Evolutionary conservation across 2,113 vertebrate genomes (phyloP).

Genomic region (Oreochromis spilurus): DNA sequence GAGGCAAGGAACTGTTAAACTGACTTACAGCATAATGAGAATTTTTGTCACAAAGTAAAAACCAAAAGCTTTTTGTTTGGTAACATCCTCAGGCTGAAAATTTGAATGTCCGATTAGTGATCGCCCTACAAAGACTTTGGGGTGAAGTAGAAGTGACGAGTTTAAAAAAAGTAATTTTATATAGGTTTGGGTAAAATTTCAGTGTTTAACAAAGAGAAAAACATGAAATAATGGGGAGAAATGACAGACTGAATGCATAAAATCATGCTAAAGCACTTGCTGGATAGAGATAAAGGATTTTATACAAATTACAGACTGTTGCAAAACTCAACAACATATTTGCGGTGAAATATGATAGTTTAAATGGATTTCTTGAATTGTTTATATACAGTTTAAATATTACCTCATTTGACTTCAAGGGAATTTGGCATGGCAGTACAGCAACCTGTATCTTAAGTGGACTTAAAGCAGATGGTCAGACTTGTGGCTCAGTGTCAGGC

Average conservation of each 20-base stretch:
- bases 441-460: constrained; percentile 1
- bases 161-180: neutral
- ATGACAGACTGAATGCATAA: neutral
- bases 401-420: constrained; percentile 27
- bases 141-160: neutral
- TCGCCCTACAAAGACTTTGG: neutral
- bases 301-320: neutral
- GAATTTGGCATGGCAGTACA: neutral
- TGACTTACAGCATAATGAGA: neutral
- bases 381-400: neutral
- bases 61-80: neutral
- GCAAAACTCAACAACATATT: neutral
- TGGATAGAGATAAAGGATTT: neutral
- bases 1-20: neutral
- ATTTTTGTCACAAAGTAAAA: neutral
- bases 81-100: neutral
- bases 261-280: neutral
- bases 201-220: neutral
- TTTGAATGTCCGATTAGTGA: neutral
- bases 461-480: constrained; percentile 26
- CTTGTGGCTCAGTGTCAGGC: neutral
- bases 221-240: neutral
- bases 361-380: neutral
- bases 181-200: neutral
- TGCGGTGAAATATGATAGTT: neutral